Evolutionary conservation across 1,140 invertebrate genomes (phyloP).

Genomic region (Trachymyrmex cornetzi): DNA sequence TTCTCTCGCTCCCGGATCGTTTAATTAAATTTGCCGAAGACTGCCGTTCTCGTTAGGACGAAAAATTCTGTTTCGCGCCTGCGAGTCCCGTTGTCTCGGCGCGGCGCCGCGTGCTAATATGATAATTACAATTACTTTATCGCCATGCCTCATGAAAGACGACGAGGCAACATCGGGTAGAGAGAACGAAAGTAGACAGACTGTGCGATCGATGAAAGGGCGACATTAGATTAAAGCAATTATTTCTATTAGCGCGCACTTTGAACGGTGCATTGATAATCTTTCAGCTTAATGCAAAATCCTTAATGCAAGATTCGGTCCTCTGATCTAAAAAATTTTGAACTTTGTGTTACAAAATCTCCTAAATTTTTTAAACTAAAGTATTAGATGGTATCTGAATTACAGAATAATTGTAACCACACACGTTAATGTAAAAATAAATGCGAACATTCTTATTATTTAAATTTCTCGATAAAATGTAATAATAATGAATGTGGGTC

Average conservation of each 20-base stretch:
- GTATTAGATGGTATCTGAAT: not conserved
- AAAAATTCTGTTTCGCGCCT: slow-evolving; percentile 69
- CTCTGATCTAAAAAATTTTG: not conserved
- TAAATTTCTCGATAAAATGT: slow-evolving; percentile 3
- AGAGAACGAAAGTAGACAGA: slow-evolving; percentile 24
- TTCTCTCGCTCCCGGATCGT: slow-evolving; percentile 57
- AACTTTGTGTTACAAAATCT: too few species aligned
- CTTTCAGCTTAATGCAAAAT: not conserved
- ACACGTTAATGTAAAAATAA: not conserved
- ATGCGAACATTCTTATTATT: not conserved
- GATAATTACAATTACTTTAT: slow-evolving; percentile 78
- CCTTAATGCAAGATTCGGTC: not conserved
- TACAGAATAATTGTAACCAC: not conserved
- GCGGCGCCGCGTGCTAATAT: slow-evolving; percentile 59
- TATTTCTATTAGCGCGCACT: slow-evolving; percentile 45
- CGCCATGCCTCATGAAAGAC: slow-evolving; percentile 25
- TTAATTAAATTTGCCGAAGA: slow-evolving; percentile 78
- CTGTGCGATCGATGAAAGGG: slow-evolving; percentile 41
- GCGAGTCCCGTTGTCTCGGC: slow-evolving; percentile 15
- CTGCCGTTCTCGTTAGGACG: slow-evolving; percentile 71
- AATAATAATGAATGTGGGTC: not conserved
- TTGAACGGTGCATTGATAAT: slow-evolving; percentile 18
- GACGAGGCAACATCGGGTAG: not conserved
- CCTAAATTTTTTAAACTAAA: not conserved
- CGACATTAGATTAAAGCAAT: slow-evolving; percentile 70